Percentiles rank a stretch among this genome's conserved stretches.
Evolutionary conservation across 2,888 invertebrate species (phyloP).

Genomic region (Noctua janthina): DNA sequence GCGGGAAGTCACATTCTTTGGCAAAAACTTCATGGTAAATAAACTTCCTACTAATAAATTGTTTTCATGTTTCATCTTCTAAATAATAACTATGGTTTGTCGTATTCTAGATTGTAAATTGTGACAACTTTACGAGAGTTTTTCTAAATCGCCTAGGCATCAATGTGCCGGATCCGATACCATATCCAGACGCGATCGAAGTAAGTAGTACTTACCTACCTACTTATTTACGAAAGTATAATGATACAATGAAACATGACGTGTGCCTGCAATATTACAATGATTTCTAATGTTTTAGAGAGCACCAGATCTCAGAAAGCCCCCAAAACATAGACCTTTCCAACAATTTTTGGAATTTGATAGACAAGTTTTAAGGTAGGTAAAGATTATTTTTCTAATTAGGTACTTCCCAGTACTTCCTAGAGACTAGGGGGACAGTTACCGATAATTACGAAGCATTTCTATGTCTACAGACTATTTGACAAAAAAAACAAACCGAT

Average conservation of each 20-base stretch:
- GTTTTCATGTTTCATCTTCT: background rate
- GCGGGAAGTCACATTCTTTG: constrained; percentile 94
- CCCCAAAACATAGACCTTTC: constrained; percentile 91
- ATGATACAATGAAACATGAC: background rate
- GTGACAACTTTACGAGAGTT: constrained; percentile 96
- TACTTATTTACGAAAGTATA: too few species aligned
- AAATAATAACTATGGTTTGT: constrained; percentile 10
- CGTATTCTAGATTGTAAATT: constrained; percentile 93
- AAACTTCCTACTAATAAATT: background rate
- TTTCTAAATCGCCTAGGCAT: constrained; percentile 96
- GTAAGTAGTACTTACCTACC: constrained; percentile 62
- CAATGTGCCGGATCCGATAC: constrained; percentile 92
- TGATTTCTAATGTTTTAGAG: constrained; percentile 77
- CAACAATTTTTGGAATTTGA: constrained; percentile 96
- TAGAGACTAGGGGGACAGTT: background rate
- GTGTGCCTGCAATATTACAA: background rate
- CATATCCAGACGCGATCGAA: constrained; percentile 84
- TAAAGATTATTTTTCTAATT: background rate
- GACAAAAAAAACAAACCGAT: background rate
- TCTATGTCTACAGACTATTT: background rate
- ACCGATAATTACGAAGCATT: background rate
- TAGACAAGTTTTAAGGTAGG: constrained; percentile 90
- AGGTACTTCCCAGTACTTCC: background rate
- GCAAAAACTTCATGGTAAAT: constrained; percentile 92
- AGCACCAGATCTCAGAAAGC: constrained; percentile 68